Evolutionary conservation across 2,888 invertebrate genomes (phyloP), one percentile per base, ranked within the genome.

Genomic region (Mesorhabditis sp.): DNA sequence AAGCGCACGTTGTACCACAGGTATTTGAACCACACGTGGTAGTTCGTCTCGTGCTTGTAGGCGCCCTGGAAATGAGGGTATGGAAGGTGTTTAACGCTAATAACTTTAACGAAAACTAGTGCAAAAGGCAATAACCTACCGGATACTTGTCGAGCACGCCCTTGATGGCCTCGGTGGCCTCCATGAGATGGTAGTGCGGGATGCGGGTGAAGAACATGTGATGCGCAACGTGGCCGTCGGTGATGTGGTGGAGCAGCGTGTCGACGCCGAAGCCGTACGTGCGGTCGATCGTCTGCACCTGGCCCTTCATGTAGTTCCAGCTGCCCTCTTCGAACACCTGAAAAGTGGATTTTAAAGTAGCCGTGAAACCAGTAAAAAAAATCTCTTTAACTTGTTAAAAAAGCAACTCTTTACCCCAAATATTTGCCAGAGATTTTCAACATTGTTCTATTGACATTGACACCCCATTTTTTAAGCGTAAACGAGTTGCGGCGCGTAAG

Each of bases 151-250:
- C 73, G 6, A 79, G 64, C 43, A 81, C 71, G 7, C 63, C 42
- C 45, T 73, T 70, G 67, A 83, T 77, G 7, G 80, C 80, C 62
- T 77, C 74, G 1, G 83, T 83, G 43, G 83, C 83, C 62, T 83
- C 78, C 67, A 77, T 72, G 45, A 83, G 75, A 68, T 83, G 77
- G 67, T 83, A 83, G 71, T 83, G 83, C 4, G 83, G 83, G 65
- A 83, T 80, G 62, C 76, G 74, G 28, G 83, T 82, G 76, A 84
- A 83, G 80, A 83, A 83, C 72, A 84, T 78, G 72, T 83, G 83
- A 69, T 83, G 83, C 4, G 82, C 83, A 6, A 83, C 83, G 70
- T 83, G 83, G 43, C 83, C 78, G 69, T 80, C 74, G 5, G 80
- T 78, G 72, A 80, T 80, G 72, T 80, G 77, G 70, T 80, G 80